phyloP scores from a whole-genome alignment of 2,888 invertebrate species.

The Trachelus iudaicus region DNA sequence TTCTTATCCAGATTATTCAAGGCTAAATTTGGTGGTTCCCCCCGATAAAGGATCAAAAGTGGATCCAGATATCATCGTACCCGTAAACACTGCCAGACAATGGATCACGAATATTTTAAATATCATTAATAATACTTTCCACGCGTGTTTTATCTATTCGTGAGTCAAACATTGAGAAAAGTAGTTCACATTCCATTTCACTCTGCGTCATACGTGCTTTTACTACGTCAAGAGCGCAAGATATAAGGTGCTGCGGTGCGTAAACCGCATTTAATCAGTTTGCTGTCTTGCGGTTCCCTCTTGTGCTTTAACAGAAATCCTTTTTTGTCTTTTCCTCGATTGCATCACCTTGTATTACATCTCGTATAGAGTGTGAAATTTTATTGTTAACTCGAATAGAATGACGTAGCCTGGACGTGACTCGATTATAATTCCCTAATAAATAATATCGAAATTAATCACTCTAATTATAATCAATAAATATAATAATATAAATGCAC shows the following conservation, averaged over 20 bases:
- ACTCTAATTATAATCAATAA: not conserved
- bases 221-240: not conserved
- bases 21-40: not conserved
- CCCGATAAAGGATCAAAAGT: not conserved
- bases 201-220: not conserved
- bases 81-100: not conserved
- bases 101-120: not conserved
- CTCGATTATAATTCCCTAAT: constrained; percentile 5
- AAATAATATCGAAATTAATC: not conserved
- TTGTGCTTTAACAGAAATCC: not conserved
- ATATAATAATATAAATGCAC: not conserved
- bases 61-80: not conserved
- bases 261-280: constrained; percentile 63
- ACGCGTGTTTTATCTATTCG: not conserved
- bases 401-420: constrained; percentile 19
- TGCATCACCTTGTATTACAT: not conserved
- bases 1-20: not conserved
- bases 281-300: constrained; percentile 48
- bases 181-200: not conserved
- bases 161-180: not conserved
- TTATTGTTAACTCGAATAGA: not conserved
- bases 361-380: not conserved
- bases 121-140: not conserved
- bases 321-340: not conserved
- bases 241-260: not conserved